phyloP scores from a whole-genome alignment of 2,888 invertebrate genomes.

The Anarsia innoxiella region DNA sequence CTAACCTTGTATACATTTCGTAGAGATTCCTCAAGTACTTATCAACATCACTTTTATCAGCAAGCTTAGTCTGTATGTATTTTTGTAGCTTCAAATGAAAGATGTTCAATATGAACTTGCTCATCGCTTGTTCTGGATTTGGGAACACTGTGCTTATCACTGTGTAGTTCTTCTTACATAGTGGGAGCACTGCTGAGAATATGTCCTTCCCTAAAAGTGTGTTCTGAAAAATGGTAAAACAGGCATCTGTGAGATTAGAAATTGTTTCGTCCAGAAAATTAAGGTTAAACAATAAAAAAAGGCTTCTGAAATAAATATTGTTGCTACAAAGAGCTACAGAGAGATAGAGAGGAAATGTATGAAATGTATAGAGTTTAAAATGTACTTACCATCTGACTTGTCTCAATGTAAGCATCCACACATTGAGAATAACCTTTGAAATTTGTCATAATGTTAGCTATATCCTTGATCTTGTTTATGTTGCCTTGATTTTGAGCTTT shows the following conservation, averaged over 20 bases:
- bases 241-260: too few species aligned
- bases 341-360: too few species aligned
- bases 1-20: slow-evolving; percentile 90
- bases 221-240: too few species aligned
- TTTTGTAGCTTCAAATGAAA: slow-evolving; percentile 93
- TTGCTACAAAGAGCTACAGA: too few species aligned
- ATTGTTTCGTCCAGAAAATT: too few species aligned
- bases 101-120: slow-evolving; percentile 96
- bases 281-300: too few species aligned
- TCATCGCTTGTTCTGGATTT: slow-evolving; percentile 97
- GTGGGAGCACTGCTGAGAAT: slow-evolving; percentile 90
- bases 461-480: slow-evolving; percentile 91
- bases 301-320: too few species aligned
- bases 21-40: slow-evolving; percentile 91
- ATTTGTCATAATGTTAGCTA: slow-evolving; percentile 93
- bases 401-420: slow-evolving; percentile 97
- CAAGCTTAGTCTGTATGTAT: slow-evolving; percentile 87
- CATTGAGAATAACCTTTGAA: slow-evolving; percentile 98
- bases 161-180: slow-evolving; percentile 91
- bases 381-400: slow-evolving; percentile 88
- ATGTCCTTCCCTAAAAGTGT: slow-evolving; percentile 91
- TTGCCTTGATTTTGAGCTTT: slow-evolving; percentile 91
- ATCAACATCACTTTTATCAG: slow-evolving; percentile 88
- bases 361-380: too few species aligned
- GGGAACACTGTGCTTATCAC: slow-evolving; percentile 93